Base-by-base conservation (phyloP, 2,797 vertebrate genomes). In the Sebastes taczanowskii region DNA sequence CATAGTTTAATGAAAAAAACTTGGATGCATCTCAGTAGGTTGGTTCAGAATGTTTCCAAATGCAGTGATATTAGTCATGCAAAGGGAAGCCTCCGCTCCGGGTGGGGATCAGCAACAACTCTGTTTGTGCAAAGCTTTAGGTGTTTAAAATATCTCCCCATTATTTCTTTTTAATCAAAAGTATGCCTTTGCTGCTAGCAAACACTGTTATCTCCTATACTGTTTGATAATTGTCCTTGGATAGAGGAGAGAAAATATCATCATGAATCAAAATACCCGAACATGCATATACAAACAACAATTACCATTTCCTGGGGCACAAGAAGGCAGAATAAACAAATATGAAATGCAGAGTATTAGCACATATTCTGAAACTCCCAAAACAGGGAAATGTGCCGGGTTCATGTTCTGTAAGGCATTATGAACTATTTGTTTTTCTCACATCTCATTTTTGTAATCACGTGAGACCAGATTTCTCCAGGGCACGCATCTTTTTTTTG, bases 281-380 rank as follows among this genome's bases (percentile, higher is more conserved):
- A 92, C 87, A 88, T 86, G 84, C 91, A 83, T 83, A 88, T 71
- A 92, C 90, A 94, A 94, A 94, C 91, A 95, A 92, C 87, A 90
- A 92, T 90, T 93, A 92, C 71, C 82, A 82, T 90, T 81, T 90
- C 91, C 87, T 74, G 74, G 42, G 91, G 93, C 85, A 20, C 66
- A 20, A 63, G 78, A 71, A 87, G 79, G 82, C 80, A 82, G 55
- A 82, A 89, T 90, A 91, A 93, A 94, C 90, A 91, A 91, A 92
- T 85, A 71, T 77, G 83, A 92, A 89, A 92, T 71, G 80, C 83
- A 77, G 69, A 83, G 82, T 80, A 80, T 85, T 75, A 69, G 80
- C 66, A 58, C 75, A 78, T 58, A 85, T 80, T 86, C 74, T 70
- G 77, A 75, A 55, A 52, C 84, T 72, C 74, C 76, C 73, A 69